These are phyloP conservation scores for Halictus quadricinctus DNA, from an alignment of 2,888 invertebrate genomes.

Conservation along the genomic window DNA sequence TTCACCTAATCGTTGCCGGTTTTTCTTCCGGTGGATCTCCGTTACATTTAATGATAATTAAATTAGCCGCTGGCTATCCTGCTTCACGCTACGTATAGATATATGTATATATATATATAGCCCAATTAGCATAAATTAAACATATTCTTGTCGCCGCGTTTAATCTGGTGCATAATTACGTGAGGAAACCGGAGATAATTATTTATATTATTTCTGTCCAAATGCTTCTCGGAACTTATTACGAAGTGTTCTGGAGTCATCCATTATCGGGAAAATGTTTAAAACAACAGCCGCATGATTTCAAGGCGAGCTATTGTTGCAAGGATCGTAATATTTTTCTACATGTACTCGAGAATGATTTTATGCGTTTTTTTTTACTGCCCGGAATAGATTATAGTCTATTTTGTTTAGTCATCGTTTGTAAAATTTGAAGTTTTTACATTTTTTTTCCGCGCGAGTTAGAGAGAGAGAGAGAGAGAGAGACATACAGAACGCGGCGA, in stretches of 20 bases:
- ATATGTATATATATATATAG: too few species aligned
- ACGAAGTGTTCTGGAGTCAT: neutral
- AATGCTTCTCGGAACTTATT: neutral
- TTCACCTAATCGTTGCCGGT: neutral
- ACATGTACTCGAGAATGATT: neutral
- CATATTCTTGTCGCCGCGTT: neutral
- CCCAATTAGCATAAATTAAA: neutral
- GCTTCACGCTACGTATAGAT: neutral
- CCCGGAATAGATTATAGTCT: neutral
- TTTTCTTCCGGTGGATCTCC: neutral
- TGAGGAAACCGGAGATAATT: neutral
- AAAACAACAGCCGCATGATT: neutral
- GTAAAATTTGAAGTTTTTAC: constrained; percentile 1
- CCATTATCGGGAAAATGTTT: neutral
- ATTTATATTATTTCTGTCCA: neutral
- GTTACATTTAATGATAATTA: neutral
- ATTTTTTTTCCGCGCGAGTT: constrained; percentile 29
- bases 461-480: neutral
- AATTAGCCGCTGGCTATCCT: neutral
- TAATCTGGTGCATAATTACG: neutral
- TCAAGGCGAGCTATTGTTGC: neutral
- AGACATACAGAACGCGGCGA: neutral
- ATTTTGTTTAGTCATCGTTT: neutral
- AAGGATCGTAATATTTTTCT: neutral
- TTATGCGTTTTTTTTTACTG: neutral